phyloP scores from a whole-genome alignment of 2,797 vertebrate species.

The Epinephelus awoara region DNA sequence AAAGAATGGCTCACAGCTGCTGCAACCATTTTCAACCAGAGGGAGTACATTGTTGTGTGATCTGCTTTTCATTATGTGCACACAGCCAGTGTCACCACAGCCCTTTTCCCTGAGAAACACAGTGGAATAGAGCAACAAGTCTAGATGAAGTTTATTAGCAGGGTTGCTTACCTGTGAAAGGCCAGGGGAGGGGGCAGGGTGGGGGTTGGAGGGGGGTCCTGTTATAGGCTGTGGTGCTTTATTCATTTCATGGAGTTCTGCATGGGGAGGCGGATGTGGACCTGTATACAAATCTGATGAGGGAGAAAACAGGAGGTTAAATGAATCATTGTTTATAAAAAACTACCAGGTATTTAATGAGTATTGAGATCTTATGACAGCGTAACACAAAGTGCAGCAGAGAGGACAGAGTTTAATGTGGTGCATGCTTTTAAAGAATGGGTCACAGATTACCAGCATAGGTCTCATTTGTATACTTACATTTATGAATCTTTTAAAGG shows the following conservation, averaged over 20 bases:
- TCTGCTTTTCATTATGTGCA: constrained; percentile 41
- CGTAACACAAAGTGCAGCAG: neutral
- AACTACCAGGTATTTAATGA: neutral
- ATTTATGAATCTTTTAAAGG: constrained; percentile 69
- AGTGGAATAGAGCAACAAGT: neutral
- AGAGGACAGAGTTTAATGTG: neutral
- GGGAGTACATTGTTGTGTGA: constrained; percentile 21
- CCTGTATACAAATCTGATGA: constrained; percentile 80
- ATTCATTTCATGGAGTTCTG: constrained; percentile 99
- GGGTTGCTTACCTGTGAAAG: constrained; percentile 91
- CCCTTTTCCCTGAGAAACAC: constrained; percentile 10
- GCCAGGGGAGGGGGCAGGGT: constrained; percentile 96
- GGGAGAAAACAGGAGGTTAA: neutral
- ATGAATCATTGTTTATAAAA: neutral
- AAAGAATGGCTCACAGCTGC: neutral
- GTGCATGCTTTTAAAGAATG: neutral
- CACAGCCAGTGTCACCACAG: neutral
- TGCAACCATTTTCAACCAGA: constrained; percentile 12
- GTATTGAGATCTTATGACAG: too few relatives aligned
- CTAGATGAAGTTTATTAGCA: neutral
- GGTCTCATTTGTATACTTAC: constrained; percentile 59
- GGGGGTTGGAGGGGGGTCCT: constrained; percentile 92
- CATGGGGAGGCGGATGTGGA: constrained; percentile 92
- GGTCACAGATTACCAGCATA: too few relatives aligned
- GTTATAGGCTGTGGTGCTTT: constrained; percentile 98